A percentile compares a stretch with the other conserved stretches of the same genome.
These are phyloP conservation scores for Centroberyx gerrardi DNA, from an alignment of 2,797 vertebrate genomes.

Conservation along the genomic window DNA sequence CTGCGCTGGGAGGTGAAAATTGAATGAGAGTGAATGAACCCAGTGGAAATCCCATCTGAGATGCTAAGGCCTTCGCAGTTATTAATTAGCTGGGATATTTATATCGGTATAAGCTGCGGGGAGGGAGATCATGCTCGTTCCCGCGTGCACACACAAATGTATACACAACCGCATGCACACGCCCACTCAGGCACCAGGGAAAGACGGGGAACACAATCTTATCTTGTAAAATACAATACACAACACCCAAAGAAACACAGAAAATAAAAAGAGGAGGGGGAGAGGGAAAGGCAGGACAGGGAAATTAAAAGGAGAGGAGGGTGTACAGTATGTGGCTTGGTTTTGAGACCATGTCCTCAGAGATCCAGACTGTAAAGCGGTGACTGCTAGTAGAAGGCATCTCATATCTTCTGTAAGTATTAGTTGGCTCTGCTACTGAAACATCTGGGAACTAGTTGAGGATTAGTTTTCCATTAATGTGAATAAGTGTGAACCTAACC, in stretches of 20 bases:
- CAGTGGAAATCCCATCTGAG: slow-evolving; percentile 63
- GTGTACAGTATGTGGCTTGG: not conserved
- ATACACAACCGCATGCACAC: slow-evolving; percentile 4
- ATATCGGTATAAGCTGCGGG: slow-evolving; percentile 53
- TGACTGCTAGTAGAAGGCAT: not conserved
- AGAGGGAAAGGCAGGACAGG: not conserved
- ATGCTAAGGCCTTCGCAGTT: slow-evolving; percentile 51
- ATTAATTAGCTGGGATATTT: slow-evolving; percentile 77
- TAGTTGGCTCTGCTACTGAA: not conserved
- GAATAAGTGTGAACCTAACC: not conserved
- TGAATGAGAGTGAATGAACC: slow-evolving; percentile 60
- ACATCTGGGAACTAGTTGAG: slow-evolving; percentile 9
- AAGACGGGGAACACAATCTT: slow-evolving; percentile 9
- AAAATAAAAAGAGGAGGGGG: not conserved
- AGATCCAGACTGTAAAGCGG: not conserved
- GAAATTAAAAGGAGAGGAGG: not conserved
- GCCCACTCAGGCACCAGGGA: slow-evolving; percentile 6
- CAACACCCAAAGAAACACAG: slow-evolving; percentile 8
- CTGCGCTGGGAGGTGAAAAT: slow-evolving; percentile 62
- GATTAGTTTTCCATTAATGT: slow-evolving; percentile 1
- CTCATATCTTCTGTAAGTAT: not conserved
- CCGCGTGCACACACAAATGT: slow-evolving; percentile 32
- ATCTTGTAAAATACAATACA: slow-evolving; percentile 16
- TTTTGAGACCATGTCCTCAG: not conserved
- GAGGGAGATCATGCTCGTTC: slow-evolving; percentile 48